phyloP scores from a whole-genome alignment of 2,797 vertebrate genomes.

The Pipistrellus kuhlii region DNA sequence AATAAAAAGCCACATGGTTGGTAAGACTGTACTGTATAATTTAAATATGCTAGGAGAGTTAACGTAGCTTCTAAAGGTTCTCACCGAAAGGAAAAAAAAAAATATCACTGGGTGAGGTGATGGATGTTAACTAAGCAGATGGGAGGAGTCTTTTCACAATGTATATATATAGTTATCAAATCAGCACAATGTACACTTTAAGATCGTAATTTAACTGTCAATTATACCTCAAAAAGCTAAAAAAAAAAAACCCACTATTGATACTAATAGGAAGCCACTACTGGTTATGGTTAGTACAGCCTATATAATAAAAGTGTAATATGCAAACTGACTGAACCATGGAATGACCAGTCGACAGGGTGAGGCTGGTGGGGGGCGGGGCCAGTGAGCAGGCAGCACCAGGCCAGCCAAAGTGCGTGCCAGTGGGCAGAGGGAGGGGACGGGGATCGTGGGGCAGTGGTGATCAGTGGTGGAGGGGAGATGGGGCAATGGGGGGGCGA shows the following conservation, averaged over 20 bases:
- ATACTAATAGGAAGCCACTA: background rate
- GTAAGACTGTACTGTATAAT: background rate
- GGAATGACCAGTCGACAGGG: no score
- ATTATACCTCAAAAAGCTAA: background rate
- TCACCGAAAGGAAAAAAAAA: background rate
- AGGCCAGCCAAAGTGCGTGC: no score
- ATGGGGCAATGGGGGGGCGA: no score
- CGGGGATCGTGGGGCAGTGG: no score
- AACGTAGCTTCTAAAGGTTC: background rate
- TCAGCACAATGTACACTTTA: background rate
- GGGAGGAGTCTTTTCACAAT: background rate
- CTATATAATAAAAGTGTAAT: no score
- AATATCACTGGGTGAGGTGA: background rate
- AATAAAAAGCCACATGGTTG: background rate
- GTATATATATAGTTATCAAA: background rate
- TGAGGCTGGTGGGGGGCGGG: no score
- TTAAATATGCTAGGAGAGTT: background rate
- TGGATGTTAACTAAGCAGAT: background rate
- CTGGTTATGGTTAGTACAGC: background rate
- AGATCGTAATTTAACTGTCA: background rate
- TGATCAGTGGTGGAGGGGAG: no score
- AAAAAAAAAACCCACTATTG: rapidly evolving
- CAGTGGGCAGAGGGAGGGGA: no score
- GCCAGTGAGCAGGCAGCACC: no score
- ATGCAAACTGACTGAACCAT: no score